Conservation (phyloP, 1,140 invertebrate genomes). For the Hydropsyche tenuis region DNA sequence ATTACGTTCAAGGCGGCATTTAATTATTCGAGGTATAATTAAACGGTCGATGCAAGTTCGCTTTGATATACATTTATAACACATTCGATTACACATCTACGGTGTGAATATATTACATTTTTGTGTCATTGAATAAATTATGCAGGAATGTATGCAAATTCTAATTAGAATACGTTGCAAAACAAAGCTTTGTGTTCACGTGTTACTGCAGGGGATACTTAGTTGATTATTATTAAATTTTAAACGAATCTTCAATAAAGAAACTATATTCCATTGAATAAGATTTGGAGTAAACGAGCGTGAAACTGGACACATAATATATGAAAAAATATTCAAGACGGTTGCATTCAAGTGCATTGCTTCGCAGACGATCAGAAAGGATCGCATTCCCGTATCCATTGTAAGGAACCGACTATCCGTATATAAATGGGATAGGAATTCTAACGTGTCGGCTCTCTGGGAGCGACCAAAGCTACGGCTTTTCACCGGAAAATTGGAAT, state of each 20-base stretch:
- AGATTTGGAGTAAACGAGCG: too few relatives aligned
- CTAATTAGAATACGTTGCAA: neutral
- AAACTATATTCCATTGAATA: too few relatives aligned
- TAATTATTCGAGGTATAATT: constrained; percentile 16
- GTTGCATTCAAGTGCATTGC: too few relatives aligned
- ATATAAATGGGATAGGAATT: too few relatives aligned
- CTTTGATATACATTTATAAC: neutral
- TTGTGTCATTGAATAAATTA: neutral
- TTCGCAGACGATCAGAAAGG: too few relatives aligned
- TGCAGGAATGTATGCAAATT: neutral
- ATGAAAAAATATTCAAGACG: too few relatives aligned
- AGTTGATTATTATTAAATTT: too few relatives aligned
- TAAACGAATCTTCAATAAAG: too few relatives aligned
- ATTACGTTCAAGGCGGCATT: constrained; percentile 6
- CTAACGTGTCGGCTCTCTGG: neutral
- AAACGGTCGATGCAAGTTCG: neutral
- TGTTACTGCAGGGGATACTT: too few relatives aligned
- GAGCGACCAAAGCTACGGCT: neutral
- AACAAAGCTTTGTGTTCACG: constrained; percentile 1
- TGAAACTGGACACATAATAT: too few relatives aligned
- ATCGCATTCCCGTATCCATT: too few relatives aligned
- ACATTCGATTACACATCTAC: neutral
- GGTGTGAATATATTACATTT: neutral
- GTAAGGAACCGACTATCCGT: too few relatives aligned
- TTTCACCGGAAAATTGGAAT: constrained; percentile 25